Evolutionary conservation across 2,797 vertebrate species (phyloP).

Genomic region (Picus viridis): DNA sequence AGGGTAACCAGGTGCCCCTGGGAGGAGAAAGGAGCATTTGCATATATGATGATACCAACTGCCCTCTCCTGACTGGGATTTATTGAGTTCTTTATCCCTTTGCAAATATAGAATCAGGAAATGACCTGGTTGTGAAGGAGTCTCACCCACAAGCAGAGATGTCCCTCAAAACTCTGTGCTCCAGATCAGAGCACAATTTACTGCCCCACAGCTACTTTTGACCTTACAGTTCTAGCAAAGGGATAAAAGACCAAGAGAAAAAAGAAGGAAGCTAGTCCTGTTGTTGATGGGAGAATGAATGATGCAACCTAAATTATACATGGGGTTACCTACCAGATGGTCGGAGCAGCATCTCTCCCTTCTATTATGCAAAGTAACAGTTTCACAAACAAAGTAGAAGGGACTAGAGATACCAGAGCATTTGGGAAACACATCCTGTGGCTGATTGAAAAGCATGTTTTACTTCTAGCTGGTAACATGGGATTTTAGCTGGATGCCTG

Average conservation of each 20-base stretch:
- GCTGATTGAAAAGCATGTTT: not conserved
- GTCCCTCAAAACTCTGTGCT: not conserved
- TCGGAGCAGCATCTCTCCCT: not conserved
- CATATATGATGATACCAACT: not conserved
- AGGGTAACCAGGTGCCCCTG: not conserved
- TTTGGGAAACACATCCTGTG: not conserved
- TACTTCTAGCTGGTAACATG: not conserved
- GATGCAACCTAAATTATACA: constrained; percentile 6
- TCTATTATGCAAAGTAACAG: constrained; percentile 25
- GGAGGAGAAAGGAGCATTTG: not conserved
- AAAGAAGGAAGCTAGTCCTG: not conserved
- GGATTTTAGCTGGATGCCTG: not conserved
- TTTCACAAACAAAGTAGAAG: constrained; percentile 16
- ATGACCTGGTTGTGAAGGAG: not conserved
- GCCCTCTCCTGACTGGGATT: not conserved
- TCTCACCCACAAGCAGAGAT: not conserved
- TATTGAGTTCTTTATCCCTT: not conserved
- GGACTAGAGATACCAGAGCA: not conserved
- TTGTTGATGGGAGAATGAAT: not conserved
- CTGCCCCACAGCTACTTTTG: not conserved
- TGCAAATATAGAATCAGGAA: not conserved
- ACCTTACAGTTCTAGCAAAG: not conserved
- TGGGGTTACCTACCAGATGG: not conserved
- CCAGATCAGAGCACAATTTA: not conserved
- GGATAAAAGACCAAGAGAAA: not conserved